Conservation (phyloP, 1,140 invertebrate genomes). For the Caenorhabditis inopinata region DNA sequence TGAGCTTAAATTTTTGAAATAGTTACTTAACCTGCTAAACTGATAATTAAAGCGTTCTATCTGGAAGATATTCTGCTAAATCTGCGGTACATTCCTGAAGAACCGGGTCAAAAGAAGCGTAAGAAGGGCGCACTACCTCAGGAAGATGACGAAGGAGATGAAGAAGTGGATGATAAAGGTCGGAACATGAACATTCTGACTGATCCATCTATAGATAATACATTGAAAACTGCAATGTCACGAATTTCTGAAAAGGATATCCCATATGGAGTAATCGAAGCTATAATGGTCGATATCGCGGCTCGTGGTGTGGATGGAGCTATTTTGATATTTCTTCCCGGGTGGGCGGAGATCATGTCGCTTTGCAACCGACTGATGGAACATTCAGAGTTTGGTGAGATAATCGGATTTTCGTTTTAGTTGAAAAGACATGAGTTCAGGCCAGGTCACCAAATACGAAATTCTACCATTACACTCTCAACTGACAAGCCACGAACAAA, state of each 20-base stretch:
- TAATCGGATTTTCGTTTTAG: background rate
- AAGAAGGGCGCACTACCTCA: slow-evolving; percentile 16
- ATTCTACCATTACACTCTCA: slow-evolving; percentile 62
- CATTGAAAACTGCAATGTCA: slow-evolving; percentile 50
- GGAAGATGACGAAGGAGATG: slow-evolving; percentile 39
- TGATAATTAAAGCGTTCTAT: slow-evolving; percentile 53
- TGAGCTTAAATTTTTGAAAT: slow-evolving; percentile 47
- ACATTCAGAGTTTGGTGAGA: slow-evolving; percentile 69
- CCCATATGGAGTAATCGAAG: slow-evolving; percentile 60
- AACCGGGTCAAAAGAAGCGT: background rate
- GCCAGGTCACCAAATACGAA: slow-evolving; percentile 47
- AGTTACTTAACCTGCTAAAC: background rate
- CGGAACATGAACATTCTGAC: slow-evolving; percentile 40
- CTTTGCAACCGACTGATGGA: slow-evolving; percentile 71
- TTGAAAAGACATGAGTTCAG: background rate
- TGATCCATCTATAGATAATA: background rate
- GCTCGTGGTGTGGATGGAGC: slow-evolving; percentile 71
- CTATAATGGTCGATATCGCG: slow-evolving; percentile 57
- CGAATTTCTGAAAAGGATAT: slow-evolving; percentile 60
- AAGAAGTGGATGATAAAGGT: slow-evolving; percentile 46
- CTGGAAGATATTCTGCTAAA: slow-evolving; percentile 60
- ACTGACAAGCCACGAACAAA: slow-evolving; percentile 73
- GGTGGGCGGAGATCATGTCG: slow-evolving; percentile 84
- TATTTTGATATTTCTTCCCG: slow-evolving; percentile 85
- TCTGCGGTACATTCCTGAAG: slow-evolving; percentile 54